Evolutionary conservation across 1,140 invertebrate species (phyloP).

Genomic region (Tetramorium alpestre): DNA sequence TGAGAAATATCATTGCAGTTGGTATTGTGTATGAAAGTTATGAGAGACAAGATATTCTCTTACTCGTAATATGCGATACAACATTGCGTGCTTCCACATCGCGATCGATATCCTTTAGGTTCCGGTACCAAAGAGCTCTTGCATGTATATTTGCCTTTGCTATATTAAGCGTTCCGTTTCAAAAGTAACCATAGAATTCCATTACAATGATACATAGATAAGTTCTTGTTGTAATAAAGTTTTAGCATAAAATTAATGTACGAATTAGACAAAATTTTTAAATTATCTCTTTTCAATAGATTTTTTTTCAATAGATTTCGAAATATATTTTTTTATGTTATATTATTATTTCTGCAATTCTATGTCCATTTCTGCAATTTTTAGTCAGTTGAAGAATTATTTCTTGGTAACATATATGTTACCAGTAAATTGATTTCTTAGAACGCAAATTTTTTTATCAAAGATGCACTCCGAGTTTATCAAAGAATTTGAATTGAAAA

Average conservation of each 20-base stretch:
- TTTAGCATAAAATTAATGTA: neutral
- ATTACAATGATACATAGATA: neutral
- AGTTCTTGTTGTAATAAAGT: neutral
- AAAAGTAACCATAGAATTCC: neutral
- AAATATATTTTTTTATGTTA: neutral
- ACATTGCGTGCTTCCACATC: neutral
- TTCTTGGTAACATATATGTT: neutral
- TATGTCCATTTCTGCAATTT: neutral
- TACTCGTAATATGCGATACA: neutral
- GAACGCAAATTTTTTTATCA: neutral
- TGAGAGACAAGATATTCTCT: neutral
- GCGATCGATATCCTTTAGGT: conserved; percentile 21
- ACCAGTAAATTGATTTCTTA: neutral
- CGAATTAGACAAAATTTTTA: neutral
- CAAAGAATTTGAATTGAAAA: neutral
- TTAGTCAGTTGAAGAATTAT: neutral
- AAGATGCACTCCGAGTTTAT: neutral
- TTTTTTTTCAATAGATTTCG: neutral
- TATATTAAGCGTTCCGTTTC: neutral
- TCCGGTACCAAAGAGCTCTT: neutral
- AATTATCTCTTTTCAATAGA: neutral
- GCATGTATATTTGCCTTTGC: neutral
- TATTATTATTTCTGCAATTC: neutral
- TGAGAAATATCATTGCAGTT: neutral
- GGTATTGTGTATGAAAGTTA: neutral